Evolutionary conservation across 2,888 invertebrate species (phyloP), one percentile per base, ranked within the genome.

Genomic region (Drosophila multiciliata): DNA sequence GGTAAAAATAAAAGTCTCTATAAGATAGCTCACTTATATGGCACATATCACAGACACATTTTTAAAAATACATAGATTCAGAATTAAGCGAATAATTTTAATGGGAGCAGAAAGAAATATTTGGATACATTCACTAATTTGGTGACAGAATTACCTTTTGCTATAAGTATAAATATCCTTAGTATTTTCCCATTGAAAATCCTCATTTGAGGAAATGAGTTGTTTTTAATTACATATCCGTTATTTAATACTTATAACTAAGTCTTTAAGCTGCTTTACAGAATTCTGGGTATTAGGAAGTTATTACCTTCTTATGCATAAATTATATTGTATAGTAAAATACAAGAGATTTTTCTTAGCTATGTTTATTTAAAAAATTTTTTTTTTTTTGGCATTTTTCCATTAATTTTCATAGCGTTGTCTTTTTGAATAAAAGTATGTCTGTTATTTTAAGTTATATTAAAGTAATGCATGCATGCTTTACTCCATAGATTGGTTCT

Each of bases 381-480:
- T 23, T 23, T 23, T 23, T 23, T 15, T 20, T 29, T 62, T 17
- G 33, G 9, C 17, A 63, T 50, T 48, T 58, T 57, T 40, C 5
- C 2, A n/a, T 35, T 48, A 26, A 60, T 70, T 58, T 58, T 23
- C 36, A 57, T 61, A 54, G 12, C 6, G 12, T 49, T 64, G 9
- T 48, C 12, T 33, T 33, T 59, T 52, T 32, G 35, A 48, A 57
- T 17, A 33, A 40, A 20, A 12, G 11, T 35, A 17, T 50, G 32
- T 64, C 23, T 79, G 67, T 73, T 72, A 75, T 83, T 83, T 75
- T 65, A 75, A 77, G 70, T 75, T 78, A 68, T 78, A 66, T 71
- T 75, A 57, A 75, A 78, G 69, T 62, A 76, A 73, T 62, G 66
- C 45, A 66, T 75, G 55, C 45, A n/a, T 63, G 40, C 40, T 50